Evolutionary conservation across 2,797 vertebrate species (phyloP).

Genomic region (Craterocephalus amniculus): DNA sequence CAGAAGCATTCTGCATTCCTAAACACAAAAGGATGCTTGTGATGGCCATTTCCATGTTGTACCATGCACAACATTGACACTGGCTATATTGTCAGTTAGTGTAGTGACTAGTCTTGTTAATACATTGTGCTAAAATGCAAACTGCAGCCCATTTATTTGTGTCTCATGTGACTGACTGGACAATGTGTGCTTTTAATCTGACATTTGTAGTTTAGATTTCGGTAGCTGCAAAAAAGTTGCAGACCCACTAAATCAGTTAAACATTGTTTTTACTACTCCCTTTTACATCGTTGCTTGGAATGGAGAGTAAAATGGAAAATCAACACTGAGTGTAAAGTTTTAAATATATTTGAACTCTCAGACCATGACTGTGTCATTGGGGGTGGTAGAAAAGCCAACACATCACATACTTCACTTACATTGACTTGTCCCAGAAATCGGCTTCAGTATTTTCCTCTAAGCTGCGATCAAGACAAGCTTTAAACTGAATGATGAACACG

Average conservation of each 20-base stretch:
- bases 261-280: background rate
- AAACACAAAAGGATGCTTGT: slow-evolving; percentile 73
- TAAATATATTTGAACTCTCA: background rate
- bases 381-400: too few species aligned
- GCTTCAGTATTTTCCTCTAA: too few species aligned
- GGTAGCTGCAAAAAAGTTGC: background rate
- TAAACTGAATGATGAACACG: too few species aligned
- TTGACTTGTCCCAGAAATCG: too few species aligned
- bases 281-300: too few species aligned
- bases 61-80: slow-evolving; percentile 44
- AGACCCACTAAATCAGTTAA: background rate
- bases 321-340: too few species aligned
- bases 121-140: slow-evolving; percentile 18
- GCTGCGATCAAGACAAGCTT: too few species aligned
- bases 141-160: slow-evolving; percentile 12
- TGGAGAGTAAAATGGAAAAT: background rate
- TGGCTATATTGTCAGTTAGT: slow-evolving; percentile 14
- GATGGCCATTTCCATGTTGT: slow-evolving; percentile 52
- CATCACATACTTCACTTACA: too few species aligned
- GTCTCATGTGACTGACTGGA: background rate
- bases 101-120: slow-evolving; percentile 15
- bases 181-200: background rate
- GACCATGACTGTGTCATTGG: background rate
- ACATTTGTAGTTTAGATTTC: background rate
- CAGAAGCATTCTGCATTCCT: slow-evolving; percentile 56